phyloP scores from a whole-genome alignment of 2,113 vertebrate species.

The Oncorhynchus nerka region DNA sequence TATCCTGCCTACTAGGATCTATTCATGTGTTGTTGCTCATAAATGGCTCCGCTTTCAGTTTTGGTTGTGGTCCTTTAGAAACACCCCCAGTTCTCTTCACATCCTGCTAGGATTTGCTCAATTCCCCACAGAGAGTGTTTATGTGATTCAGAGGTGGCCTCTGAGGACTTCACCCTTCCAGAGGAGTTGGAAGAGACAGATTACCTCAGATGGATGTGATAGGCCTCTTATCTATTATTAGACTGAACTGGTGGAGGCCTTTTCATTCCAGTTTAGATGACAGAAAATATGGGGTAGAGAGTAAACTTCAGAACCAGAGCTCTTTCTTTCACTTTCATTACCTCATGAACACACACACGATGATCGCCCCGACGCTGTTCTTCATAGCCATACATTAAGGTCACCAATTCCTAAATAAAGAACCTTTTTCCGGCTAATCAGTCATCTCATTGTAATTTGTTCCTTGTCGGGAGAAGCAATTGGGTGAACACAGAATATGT shows the following conservation, averaged over 20 bases:
- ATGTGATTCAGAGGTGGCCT: too few relatives aligned
- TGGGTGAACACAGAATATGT: conserved; percentile 20
- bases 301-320: background rate
- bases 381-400: conserved; percentile 20
- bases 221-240: conserved; percentile 40
- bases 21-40: too few relatives aligned
- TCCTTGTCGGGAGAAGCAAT: conserved; percentile 31
- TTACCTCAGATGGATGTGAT: conserved; percentile 42
- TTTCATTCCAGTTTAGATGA: conserved; percentile 13
- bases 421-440: conserved; percentile 27
- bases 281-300: background rate
- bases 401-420: conserved; percentile 25
- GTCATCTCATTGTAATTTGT: conserved; percentile 41
- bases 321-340: too few relatives aligned
- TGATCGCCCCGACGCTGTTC: conserved; percentile 16
- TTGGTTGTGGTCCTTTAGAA: too few relatives aligned
- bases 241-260: conserved; percentile 15
- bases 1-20: too few relatives aligned
- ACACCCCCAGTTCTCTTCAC: too few relatives aligned
- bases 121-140: too few relatives aligned
- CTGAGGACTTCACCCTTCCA: conserved; percentile 1
- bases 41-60: too few relatives aligned
- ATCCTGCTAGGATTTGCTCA: background rate
- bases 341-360: background rate
- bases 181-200: conserved; percentile 38